Evolutionary conservation across 2,113 vertebrate genomes (phyloP), one percentile per base, ranked within the genome.

Genomic region (Ailuropoda melanoleuca): DNA sequence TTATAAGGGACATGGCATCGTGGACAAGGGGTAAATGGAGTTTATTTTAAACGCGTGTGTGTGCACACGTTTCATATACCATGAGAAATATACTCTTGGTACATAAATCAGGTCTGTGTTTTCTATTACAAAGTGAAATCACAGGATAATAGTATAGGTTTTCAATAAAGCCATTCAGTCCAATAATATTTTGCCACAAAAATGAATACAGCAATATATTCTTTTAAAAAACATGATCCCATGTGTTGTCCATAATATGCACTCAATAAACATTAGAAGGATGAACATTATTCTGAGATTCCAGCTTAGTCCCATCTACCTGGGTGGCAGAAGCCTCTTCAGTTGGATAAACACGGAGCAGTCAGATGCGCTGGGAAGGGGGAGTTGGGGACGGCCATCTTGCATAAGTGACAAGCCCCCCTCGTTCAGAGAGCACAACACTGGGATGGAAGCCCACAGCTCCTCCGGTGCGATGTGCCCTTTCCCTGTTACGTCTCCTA

Each of bases 351-450:
- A n/a, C 23, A 8, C 4, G 26, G 37, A 43, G 26, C 18, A 21
- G 29, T 23, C 13, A 24, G 11, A 7, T 21, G 37, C 0, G 0
- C 21, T 11, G 46, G 64, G 46, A 17, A 21, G 14, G 23, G 1
- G 14, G 17, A 4, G 3, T 1, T 3, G 18, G 77, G 46, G 31
- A 43, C 24, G 4, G 12, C 15, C 37, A 5, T 11, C 88, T 26
- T 24, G 34, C 48, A 34, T 6, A 6, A 0, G 23, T 1, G 0
- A 2, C 34, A n/a, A 18, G 6, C 26, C 34, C 26, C 48, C 12
- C 4, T 19, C 8, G 15, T 13, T 78, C 19, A 3, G 21, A 31
- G 1, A 60, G 46, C 46, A 24, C 7, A 4, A 11, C 6, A 1
- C 55, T 8, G 14, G 7, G 3, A n/a, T 4, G 21, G 68, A 78